A percentile compares a stretch with the other conserved stretches of the same genome.
These are phyloP conservation scores for Eutolmus rufibarbis DNA, from an alignment of 2,888 invertebrate species.

Conservation along the genomic window DNA sequence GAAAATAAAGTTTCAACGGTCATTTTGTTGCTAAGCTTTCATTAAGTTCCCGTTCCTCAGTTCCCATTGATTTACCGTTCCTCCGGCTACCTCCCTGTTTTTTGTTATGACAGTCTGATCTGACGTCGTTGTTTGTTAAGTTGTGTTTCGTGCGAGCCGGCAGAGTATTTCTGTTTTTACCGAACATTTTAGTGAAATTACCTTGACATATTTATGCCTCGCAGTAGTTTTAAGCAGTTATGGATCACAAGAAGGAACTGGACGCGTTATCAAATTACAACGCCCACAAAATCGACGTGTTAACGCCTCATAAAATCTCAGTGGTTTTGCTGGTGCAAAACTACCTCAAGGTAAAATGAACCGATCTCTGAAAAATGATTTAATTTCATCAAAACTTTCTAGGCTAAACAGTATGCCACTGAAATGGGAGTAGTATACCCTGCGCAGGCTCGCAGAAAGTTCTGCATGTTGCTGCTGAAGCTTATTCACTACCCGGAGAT, in stretches of 20 bases:
- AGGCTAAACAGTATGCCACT: conserved; percentile 57
- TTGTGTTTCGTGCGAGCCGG: neutral
- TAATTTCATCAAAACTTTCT: conserved; percentile 51
- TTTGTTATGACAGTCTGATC: neutral
- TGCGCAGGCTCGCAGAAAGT: conserved; percentile 74
- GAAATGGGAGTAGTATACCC: conserved; percentile 53
- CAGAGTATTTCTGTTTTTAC: neutral
- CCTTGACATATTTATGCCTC: neutral
- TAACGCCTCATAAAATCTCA: conserved; percentile 83
- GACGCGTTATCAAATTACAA: conserved; percentile 55
- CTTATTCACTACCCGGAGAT: conserved; percentile 82
- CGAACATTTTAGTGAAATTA: neutral
- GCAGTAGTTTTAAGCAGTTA: conserved; percentile 37
- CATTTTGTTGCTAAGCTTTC: neutral
- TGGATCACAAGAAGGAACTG: conserved; percentile 59
- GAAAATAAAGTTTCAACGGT: neutral
- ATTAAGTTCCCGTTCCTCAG: neutral
- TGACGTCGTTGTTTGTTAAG: neutral
- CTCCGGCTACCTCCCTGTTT: neutral
- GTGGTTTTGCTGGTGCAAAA: conserved; percentile 78
- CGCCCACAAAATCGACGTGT: conserved; percentile 60
- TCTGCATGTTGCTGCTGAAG: conserved; percentile 81
- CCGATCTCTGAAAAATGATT: neutral
- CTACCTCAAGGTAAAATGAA: conserved; percentile 69
- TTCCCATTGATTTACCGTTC: neutral